Conservation (phyloP, 2,113 vertebrate species). For the Apistogramma diplotaenia region DNA sequence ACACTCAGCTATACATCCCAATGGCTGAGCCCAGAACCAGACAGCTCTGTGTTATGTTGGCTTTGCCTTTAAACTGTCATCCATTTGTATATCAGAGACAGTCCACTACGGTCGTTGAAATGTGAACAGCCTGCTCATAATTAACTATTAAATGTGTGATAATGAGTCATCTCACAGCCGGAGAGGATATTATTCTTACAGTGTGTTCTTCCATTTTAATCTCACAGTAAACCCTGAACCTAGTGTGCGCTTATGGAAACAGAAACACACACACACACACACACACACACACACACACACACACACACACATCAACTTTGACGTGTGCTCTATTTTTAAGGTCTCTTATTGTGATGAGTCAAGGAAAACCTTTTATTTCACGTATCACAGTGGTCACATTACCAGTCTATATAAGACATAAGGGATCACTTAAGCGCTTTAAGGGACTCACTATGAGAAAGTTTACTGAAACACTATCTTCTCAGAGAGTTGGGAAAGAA, state of each 20-base stretch:
- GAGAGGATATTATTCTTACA: slow-evolving; percentile 1
- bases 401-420: neutral
- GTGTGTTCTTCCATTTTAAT: neutral
- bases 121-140: neutral
- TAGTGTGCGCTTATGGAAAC: neutral
- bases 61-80: neutral
- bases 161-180: slow-evolving; percentile 23
- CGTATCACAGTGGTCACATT: neutral
- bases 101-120: neutral
- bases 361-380: neutral
- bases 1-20: neutral
- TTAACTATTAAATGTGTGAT: slow-evolving; percentile 23
- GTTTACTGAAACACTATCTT: neutral
- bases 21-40: neutral
- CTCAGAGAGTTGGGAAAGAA: neutral
- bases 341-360: neutral
- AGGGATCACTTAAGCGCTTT: neutral
- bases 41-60: neutral
- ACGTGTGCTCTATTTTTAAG: neutral
- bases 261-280: neutral
- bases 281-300: neutral
- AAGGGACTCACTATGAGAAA: neutral
- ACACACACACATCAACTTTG: accelerated
- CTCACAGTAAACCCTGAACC: slow-evolving; percentile 7
- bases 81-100: slow-evolving; percentile 1